Conservation (phyloP, 92 coral and sea anemone genomes). For the Porites divaricata region DNA sequence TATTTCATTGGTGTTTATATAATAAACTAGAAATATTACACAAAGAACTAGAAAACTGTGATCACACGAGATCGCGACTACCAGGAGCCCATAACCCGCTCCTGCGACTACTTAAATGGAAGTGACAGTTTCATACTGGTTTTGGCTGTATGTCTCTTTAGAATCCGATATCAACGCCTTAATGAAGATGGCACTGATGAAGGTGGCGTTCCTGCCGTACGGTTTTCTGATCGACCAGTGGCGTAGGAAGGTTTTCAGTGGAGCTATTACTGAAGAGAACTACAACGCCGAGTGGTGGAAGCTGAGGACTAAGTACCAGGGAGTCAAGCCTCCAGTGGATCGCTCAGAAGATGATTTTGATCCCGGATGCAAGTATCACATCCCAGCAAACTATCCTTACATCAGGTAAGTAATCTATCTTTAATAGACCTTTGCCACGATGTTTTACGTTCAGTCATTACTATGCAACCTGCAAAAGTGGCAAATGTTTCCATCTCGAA, state of each 20-base stretch:
- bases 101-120: not conserved
- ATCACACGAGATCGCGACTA: too few relatives aligned
- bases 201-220: conserved; percentile 70
- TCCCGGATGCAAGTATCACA: conserved; percentile 93
- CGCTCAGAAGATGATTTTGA: conserved; percentile 83
- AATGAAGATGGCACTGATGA: conserved; percentile 60
- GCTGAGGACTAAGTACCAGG: conserved; percentile 90
- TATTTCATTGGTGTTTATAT: too few relatives aligned
- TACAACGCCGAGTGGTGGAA: conserved; percentile 93
- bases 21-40: too few relatives aligned
- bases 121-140: not conserved
- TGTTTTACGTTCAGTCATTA: not conserved
- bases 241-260: conserved; percentile 80
- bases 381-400: conserved; percentile 81
- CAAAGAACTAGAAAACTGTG: too few relatives aligned
- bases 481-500: too few relatives aligned
- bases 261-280: conserved; percentile 53
- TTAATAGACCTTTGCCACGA: not conserved
- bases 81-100: too few relatives aligned
- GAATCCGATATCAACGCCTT: conserved; percentile 48
- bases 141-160: not conserved
- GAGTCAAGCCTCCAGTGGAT: conserved; percentile 80
- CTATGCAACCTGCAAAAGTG: not conserved
- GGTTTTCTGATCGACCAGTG: conserved; percentile 77
- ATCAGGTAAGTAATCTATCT: conserved; percentile 57